Base-by-base conservation (phyloP, 2,113 vertebrate genomes). In the Piliocolobus tephrosceles region DNA sequence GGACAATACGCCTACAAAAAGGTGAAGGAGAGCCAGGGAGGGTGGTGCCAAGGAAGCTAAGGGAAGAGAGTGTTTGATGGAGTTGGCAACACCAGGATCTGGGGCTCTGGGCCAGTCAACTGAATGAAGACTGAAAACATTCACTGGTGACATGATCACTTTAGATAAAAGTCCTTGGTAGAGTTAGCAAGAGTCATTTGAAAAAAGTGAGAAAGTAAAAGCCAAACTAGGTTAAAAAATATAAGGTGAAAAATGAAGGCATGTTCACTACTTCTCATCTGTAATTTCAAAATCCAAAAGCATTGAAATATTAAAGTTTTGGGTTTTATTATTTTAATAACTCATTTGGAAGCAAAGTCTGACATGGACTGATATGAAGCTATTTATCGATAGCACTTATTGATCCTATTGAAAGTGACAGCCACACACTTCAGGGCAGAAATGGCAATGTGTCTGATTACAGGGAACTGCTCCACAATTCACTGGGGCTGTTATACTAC, bases 331-430 rank as follows among this genome's bases (percentile, higher is more conserved):
- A 81, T 68, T 80, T 58, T 47, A 94, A 72, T 57, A 95, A 80
- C 20, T 90, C 70, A 38, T 27, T 70, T 80, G 70, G 45, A 95
- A 94, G 66, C 32, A 96, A 83, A 95, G 72, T 27, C 32, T 94
- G 25, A 61, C 35, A 25, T 50, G 64, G 38, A 83, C 30, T 88
- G 30, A 94, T 43, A 76, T 57, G 82, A 73, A 16, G 25, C 40
- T 93, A 84, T 84, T 40, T 72, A 68, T 38, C 5, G 30, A 12
- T 8, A 75, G 50, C 40, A 58, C 38, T 45, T 47, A 94, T 23
- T 94, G 81, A 50, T 17, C 38, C 10, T 40, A 82, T 7, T 32
- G 64, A 76, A 55, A 50, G 18, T 78, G 40, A 81, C 75, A 85
- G 45, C 52, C 90, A 40, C 4, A 66, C 8, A 57, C 35, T 83